phyloP scores from a whole-genome alignment of 1,140 invertebrate species.

The Heliconius eleuchia region DNA sequence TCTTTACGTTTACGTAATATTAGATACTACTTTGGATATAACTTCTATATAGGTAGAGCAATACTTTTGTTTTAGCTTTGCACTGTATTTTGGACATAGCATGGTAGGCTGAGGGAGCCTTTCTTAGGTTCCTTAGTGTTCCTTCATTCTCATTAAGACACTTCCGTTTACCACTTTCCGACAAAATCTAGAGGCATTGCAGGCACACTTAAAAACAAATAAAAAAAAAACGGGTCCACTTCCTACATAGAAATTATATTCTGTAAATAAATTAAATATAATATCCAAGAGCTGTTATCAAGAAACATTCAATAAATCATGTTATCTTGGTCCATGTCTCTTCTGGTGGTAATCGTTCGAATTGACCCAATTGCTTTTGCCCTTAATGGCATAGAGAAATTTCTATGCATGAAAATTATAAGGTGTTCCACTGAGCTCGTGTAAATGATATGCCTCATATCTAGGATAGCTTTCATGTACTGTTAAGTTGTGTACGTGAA shows the following conservation, averaged over 20 bases:
- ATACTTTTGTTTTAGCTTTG: no score
- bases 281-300: background rate
- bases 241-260: no score
- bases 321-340: background rate
- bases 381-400: conserved; percentile 12
- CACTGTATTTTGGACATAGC: background rate
- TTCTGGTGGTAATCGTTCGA: background rate
- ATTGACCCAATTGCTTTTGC: conserved; percentile 10
- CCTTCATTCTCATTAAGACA: no score
- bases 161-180: no score
- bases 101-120: background rate
- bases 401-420: conserved; percentile 1
- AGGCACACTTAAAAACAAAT: no score
- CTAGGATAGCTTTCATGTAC: conserved; percentile 8
- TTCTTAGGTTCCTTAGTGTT: no score
- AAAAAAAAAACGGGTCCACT: no score
- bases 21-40: no score
- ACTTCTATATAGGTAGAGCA: no score
- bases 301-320: background rate
- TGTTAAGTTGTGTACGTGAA: background rate
- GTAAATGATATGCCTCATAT: conserved; percentile 3
- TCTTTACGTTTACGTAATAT: no score
- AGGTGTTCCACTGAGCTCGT: background rate
- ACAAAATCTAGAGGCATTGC: no score
- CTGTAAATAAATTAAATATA: no score